Conservation (phyloP, 2,888 invertebrate genomes). For the Anoplius nigerrimus region DNA sequence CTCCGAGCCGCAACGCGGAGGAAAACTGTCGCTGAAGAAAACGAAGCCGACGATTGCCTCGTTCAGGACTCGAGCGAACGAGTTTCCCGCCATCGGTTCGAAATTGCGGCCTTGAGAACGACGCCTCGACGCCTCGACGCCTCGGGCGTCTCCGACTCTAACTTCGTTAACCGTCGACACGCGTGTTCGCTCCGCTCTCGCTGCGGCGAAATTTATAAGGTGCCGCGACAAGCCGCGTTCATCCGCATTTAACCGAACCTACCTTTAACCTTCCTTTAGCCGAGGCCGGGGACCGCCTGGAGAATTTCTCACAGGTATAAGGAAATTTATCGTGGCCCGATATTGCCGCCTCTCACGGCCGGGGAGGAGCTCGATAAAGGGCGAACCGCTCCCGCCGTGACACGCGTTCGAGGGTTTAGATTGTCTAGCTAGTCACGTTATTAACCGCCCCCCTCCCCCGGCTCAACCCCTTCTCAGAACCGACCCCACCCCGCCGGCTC, state of each 20-base stretch:
- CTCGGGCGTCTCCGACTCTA: too few relatives aligned
- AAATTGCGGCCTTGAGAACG: too few relatives aligned
- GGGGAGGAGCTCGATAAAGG: conserved; percentile 36
- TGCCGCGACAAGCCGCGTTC: conserved; percentile 27
- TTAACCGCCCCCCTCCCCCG: conserved; percentile 26
- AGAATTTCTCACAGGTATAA: conserved; percentile 45
- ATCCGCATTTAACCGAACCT: conserved; percentile 37
- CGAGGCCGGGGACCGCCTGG: conserved; percentile 29
- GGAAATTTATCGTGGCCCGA: conserved; percentile 45
- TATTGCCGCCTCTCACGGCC: conserved; percentile 32
- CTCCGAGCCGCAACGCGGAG: neutral
- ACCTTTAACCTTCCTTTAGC: conserved; percentile 2
- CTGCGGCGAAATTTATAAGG: conserved; percentile 44
- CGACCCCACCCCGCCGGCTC: too few relatives aligned
- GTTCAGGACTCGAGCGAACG: too few relatives aligned
- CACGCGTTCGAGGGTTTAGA: conserved; percentile 2
- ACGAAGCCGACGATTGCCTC: too few relatives aligned
- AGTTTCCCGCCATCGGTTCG: neutral
- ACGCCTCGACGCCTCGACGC: neutral
- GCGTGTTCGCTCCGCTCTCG: too few relatives aligned
- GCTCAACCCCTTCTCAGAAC: too few relatives aligned
- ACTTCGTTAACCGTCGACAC: too few relatives aligned
- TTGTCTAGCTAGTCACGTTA: conserved; percentile 28
- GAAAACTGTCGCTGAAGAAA: too few relatives aligned
- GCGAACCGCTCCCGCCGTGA: conserved; percentile 7